phyloP scores from a whole-genome alignment of 2,888 invertebrate genomes.

The Pseudoips prasinana region DNA sequence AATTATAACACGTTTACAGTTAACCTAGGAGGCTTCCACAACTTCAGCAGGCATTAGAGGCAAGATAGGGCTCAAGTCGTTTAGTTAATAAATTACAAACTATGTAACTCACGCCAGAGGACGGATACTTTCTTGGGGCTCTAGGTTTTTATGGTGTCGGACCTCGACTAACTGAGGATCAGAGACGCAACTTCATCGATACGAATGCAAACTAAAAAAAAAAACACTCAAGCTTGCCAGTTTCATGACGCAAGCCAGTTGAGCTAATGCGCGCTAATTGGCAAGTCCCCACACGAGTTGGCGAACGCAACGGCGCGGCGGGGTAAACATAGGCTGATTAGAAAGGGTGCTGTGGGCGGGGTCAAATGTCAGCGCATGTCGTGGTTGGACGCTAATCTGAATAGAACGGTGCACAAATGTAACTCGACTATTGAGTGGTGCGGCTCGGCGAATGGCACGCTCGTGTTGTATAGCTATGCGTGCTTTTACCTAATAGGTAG shows the following conservation, averaged over 20 bases:
- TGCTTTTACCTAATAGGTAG: no score
- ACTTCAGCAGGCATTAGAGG: no score
- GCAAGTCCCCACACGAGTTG: constrained; percentile 7
- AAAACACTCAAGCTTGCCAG: constrained; percentile 2
- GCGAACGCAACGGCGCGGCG: constrained; percentile 24
- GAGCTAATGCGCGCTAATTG: constrained; percentile 51
- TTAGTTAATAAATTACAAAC: no score
- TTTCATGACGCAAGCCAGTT: constrained; percentile 20
- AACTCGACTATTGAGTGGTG: constrained; percentile 20
- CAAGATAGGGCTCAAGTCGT: no score
- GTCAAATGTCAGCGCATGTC: constrained; percentile 32
- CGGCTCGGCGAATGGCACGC: not conserved
- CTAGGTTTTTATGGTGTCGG: no score
- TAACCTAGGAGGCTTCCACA: no score
- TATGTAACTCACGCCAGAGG: no score
- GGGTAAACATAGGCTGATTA: constrained; percentile 15
- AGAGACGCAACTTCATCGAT: no score
- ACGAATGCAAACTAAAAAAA: no score
- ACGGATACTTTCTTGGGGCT: no score
- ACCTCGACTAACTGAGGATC: no score
- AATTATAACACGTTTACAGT: no score
- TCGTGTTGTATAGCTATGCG: not conserved
- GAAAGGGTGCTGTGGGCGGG: constrained; percentile 27
- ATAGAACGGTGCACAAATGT: constrained; percentile 31
- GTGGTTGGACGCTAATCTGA: constrained; percentile 30